A percentile compares a stretch with the other conserved stretches of the same genome.
Conservation (phyloP, 2,113 vertebrate species). For the Accipiter virgatus region DNA sequence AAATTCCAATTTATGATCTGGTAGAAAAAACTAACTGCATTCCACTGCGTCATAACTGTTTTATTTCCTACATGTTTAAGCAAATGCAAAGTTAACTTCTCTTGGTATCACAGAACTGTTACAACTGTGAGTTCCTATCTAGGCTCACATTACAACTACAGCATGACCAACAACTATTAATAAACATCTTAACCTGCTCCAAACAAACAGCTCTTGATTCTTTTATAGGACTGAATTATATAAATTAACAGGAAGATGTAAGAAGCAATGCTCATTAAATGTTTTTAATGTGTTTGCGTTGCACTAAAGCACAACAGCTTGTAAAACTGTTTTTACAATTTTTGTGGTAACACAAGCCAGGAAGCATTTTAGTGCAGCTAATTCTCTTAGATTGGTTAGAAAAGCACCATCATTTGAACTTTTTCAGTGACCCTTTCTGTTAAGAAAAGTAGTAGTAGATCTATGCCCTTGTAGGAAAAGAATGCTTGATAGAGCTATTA, state of each 20-base stretch:
- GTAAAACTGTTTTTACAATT: constrained; percentile 24
- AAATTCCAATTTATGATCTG: background rate
- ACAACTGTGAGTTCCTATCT: background rate
- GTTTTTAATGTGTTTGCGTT: constrained; percentile 27
- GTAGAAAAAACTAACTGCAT: background rate
- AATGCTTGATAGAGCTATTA: background rate
- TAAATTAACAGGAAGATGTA: constrained; percentile 3
- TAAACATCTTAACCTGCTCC: background rate
- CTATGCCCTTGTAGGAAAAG: background rate
- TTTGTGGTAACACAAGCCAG: constrained; percentile 8
- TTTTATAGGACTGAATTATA: background rate
- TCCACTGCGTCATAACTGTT: background rate
- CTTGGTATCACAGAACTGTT: background rate
- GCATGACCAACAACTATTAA: background rate
- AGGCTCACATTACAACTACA: background rate
- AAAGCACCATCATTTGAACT: background rate
- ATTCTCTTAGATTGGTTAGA: background rate
- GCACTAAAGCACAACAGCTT: constrained; percentile 17
- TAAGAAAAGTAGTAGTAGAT: background rate
- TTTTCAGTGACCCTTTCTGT: background rate
- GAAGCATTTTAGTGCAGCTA: background rate
- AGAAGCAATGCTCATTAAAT: background rate
- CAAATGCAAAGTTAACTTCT: background rate
- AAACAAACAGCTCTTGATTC: background rate
- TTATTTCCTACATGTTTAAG: background rate